Evolutionary conservation across 2,888 invertebrate genomes (phyloP).

Genomic region (Acanthococcus lagerstroemiae): DNA sequence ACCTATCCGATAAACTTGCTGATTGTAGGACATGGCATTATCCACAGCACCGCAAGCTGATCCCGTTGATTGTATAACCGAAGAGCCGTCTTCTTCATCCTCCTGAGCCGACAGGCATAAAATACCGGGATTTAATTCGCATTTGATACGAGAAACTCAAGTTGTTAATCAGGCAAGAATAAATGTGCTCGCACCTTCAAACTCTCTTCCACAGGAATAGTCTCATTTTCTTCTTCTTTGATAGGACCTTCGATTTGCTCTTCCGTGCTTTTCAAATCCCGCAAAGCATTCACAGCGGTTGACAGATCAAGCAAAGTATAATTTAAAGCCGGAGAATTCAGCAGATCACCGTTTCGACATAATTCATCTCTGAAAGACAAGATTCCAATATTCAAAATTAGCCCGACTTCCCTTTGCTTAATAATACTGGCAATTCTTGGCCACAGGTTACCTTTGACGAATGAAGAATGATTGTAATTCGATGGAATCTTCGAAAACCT

Average conservation of each 20-base stretch:
- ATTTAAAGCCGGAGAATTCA: slow-evolving; percentile 77
- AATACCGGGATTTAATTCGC: too few species aligned
- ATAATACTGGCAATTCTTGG: background rate
- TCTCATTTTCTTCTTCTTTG: slow-evolving; percentile 33
- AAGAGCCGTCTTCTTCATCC: slow-evolving; percentile 12
- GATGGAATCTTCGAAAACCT: slow-evolving; percentile 89
- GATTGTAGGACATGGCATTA: slow-evolving; percentile 60
- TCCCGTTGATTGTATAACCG: slow-evolving; percentile 3
- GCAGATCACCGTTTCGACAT: slow-evolving; percentile 65
- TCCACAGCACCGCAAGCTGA: slow-evolving; percentile 36
- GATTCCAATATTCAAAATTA: slow-evolving; percentile 6
- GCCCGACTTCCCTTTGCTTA: too few species aligned
- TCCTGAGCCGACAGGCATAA: background rate
- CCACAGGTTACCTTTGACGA: slow-evolving; percentile 41
- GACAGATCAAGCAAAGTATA: slow-evolving; percentile 68
- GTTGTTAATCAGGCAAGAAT: background rate
- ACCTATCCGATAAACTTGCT: slow-evolving; percentile 44
- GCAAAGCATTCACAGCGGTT: slow-evolving; percentile 42
- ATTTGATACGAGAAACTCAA: background rate
- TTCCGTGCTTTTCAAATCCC: slow-evolving; percentile 33
- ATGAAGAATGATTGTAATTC: slow-evolving; percentile 89
- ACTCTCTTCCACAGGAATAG: background rate
- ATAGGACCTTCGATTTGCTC: slow-evolving; percentile 33
- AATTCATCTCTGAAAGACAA: slow-evolving; percentile 48
- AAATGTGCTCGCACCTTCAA: slow-evolving; percentile 6